phyloP scores from a whole-genome alignment of 2,888 invertebrate genomes.

The Acanthococcus lagerstroemiae region DNA sequence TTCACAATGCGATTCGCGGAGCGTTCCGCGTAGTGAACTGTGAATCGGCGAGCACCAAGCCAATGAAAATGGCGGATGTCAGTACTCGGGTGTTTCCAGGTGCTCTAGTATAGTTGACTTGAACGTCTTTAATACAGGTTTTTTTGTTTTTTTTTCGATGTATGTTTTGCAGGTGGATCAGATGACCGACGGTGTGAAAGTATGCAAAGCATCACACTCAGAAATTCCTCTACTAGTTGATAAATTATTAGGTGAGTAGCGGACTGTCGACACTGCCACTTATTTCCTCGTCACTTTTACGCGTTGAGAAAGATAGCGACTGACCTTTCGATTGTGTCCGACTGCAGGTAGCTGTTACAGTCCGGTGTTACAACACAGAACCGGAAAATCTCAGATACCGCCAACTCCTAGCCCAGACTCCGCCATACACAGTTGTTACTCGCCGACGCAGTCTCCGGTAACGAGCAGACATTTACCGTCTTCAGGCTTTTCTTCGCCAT shows the following conservation, averaged over 20 bases:
- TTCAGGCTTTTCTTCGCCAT: constrained; percentile 46
- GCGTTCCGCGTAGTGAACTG: no score
- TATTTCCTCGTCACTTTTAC: neutral
- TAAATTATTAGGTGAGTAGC: constrained; percentile 47
- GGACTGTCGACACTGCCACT: neutral
- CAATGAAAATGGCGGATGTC: no score
- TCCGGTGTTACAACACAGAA: constrained; percentile 47
- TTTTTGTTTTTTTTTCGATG: neutral
- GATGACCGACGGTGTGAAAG: constrained; percentile 17
- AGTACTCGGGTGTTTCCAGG: no score
- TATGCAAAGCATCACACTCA: constrained; percentile 39
- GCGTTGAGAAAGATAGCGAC: neutral
- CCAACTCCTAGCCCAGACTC: constrained; percentile 80
- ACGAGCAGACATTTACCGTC: constrained; percentile 63
- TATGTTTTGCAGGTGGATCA: constrained; percentile 17
- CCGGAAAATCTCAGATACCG: constrained; percentile 45
- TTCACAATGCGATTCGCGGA: no score
- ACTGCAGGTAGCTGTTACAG: constrained; percentile 45
- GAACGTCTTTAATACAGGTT: no score
- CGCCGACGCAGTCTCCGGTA: constrained; percentile 75
- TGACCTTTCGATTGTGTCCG: no score
- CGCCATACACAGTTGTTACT: constrained; percentile 79
- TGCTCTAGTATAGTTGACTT: no score
- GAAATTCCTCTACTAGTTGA: constrained; percentile 49
- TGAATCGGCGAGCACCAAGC: no score